These are phyloP conservation scores for Megaleporinus macrocephalus DNA, from an alignment of 2,113 vertebrate genomes.

Conservation along the genomic window DNA sequence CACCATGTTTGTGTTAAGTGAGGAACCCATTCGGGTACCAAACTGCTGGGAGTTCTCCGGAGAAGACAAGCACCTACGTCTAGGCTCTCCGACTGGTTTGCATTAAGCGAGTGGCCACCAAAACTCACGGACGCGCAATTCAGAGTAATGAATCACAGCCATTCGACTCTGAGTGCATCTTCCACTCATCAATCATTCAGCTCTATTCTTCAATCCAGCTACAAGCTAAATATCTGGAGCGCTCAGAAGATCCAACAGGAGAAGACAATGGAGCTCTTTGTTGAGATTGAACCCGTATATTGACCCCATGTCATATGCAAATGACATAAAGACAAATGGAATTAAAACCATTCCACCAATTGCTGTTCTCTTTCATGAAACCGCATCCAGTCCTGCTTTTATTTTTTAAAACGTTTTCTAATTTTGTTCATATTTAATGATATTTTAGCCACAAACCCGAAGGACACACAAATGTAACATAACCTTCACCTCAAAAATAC, in stretches of 20 bases:
- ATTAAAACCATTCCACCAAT: constrained; percentile 49
- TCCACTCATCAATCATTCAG: constrained; percentile 17
- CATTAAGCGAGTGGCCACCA: constrained; percentile 6
- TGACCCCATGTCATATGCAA: too few relatives aligned
- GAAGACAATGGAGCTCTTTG: background rate
- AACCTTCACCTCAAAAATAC: constrained; percentile 41
- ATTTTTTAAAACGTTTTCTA: too few relatives aligned
- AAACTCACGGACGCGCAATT: constrained; percentile 1
- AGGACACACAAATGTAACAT: background rate
- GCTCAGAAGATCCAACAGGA: background rate
- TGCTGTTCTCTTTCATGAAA: too few relatives aligned
- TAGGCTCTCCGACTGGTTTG: background rate
- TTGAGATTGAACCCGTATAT: too few relatives aligned
- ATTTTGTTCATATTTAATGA: too few relatives aligned
- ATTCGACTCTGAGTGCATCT: constrained; percentile 28
- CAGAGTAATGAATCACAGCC: constrained; percentile 21
- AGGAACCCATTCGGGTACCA: too few relatives aligned
- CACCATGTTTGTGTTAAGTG: too few relatives aligned
- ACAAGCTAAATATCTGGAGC: background rate
- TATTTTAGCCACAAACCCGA: constrained; percentile 8
- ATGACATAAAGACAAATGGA: constrained; percentile 25
- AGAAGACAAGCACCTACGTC: background rate
- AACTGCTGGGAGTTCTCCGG: background rate
- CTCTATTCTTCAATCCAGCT: constrained; percentile 53
- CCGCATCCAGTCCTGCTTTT: too few relatives aligned